These are phyloP conservation scores for Syrphus vitripennis DNA, from an alignment of 2,888 invertebrate genomes.

Conservation along the genomic window DNA sequence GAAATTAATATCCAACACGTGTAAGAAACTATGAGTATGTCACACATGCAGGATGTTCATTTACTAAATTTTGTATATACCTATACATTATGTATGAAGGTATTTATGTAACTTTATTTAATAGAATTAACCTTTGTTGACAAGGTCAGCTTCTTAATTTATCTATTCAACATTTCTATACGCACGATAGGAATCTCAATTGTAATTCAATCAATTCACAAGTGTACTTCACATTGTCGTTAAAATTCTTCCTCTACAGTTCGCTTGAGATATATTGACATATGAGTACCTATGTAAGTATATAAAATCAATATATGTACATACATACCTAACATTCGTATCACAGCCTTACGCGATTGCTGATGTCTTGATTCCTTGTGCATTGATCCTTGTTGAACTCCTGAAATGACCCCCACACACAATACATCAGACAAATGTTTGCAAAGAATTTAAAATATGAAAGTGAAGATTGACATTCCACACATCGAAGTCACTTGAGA, in stretches of 20 bases:
- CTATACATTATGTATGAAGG: neutral
- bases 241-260: neutral
- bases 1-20: too few relatives aligned
- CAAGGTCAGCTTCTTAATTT: neutral
- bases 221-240: conserved; percentile 18
- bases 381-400: conserved; percentile 84
- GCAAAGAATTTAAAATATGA: conserved; percentile 25
- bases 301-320: neutral
- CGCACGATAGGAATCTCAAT: neutral
- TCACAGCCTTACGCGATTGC: conserved; percentile 88
- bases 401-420: conserved; percentile 69
- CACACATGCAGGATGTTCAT: neutral
- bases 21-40: too few relatives aligned
- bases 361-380: conserved; percentile 87
- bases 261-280: neutral
- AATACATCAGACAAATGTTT: neutral
- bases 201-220: conserved; percentile 26
- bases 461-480: neutral
- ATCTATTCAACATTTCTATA: conserved; percentile 4
- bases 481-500: neutral
- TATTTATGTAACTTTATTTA: neutral
- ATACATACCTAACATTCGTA: conserved; percentile 89
- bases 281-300: neutral
- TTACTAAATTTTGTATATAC: neutral
- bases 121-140: too few relatives aligned